Evolutionary conservation across 2,113 vertebrate genomes (phyloP).

Genomic region (Malurus cyaneus): DNA sequence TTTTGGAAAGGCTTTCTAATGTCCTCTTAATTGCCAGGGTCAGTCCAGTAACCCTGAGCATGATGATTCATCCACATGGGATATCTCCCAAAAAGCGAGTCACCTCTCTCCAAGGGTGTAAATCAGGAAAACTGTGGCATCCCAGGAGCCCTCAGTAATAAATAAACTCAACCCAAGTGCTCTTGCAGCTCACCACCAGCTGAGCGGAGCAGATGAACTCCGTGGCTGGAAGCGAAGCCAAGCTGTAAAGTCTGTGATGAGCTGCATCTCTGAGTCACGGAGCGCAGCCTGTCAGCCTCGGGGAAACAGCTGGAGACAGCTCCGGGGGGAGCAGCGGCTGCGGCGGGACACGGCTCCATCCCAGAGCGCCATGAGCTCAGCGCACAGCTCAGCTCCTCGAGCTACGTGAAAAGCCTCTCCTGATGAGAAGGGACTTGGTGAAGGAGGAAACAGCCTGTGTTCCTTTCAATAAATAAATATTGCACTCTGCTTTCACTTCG

Average conservation of each 20-base stretch:
- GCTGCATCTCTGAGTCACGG: neutral
- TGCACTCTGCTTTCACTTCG: neutral
- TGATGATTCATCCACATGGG: neutral
- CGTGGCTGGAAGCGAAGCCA: neutral
- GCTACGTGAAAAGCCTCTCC: neutral
- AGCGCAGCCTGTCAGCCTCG: neutral
- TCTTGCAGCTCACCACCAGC: neutral
- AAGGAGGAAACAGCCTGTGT: neutral
- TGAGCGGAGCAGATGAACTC: neutral
- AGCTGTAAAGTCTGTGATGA: neutral
- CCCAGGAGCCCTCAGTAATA: neutral
- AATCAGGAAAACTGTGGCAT: neutral
- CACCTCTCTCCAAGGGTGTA: neutral
- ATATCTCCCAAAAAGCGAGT: neutral
- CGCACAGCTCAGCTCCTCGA: neutral
- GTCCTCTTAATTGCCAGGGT: neutral
- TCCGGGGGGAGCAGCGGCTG: neutral
- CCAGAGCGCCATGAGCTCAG: neutral
- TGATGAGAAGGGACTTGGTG: neutral
- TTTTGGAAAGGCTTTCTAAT: neutral
- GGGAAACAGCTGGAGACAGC: neutral
- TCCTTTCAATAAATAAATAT: neutral
- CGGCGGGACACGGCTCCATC: fast-evolving
- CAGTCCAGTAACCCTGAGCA: neutral
- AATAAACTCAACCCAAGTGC: neutral